These are phyloP conservation scores for Anolis carolinensis DNA, from an alignment of 2,113 vertebrate species.

Conservation along the genomic window DNA sequence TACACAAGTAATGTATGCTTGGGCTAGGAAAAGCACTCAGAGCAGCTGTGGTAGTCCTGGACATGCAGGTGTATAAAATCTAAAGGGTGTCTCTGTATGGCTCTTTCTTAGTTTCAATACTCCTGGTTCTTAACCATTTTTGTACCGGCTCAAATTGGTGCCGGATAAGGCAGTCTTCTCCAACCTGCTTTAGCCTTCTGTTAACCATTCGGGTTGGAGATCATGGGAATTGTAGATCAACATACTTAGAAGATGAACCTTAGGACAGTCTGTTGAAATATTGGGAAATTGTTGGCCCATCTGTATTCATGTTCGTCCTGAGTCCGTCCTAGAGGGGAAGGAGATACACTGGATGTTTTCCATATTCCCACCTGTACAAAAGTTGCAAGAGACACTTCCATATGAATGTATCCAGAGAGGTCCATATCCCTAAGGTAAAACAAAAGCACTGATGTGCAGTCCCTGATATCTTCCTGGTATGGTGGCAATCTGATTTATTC, in stretches of 20 bases:
- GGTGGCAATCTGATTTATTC: neutral
- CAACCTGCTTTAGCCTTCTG: too few relatives aligned
- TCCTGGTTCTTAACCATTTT: neutral
- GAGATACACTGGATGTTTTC: neutral
- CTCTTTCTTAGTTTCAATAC: neutral
- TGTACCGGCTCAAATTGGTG: neutral
- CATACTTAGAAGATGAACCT: neutral
- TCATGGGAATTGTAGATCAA: neutral
- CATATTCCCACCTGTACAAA: neutral
- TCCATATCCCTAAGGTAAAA: neutral
- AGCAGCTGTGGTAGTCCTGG: fast-evolving
- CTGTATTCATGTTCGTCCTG: neutral
- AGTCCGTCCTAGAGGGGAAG: neutral
- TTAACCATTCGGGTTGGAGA: too few relatives aligned
- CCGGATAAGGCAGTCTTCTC: too few relatives aligned
- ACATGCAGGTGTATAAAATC: slow-evolving; percentile 13
- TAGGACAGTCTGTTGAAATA: too few relatives aligned
- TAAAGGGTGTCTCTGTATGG: neutral
- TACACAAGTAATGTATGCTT: slow-evolving; percentile 61
- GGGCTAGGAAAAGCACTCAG: slow-evolving; percentile 37
- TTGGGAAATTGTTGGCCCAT: neutral
- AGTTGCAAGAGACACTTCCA: neutral
- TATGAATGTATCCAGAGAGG: neutral
- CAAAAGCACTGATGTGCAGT: slow-evolving; percentile 8
- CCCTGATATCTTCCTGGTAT: neutral